A percentile compares a stretch with the other conserved stretches of the same genome.
Evolutionary conservation across 2,888 invertebrate species (phyloP).

Genomic region (Lithophane ornitopus): DNA sequence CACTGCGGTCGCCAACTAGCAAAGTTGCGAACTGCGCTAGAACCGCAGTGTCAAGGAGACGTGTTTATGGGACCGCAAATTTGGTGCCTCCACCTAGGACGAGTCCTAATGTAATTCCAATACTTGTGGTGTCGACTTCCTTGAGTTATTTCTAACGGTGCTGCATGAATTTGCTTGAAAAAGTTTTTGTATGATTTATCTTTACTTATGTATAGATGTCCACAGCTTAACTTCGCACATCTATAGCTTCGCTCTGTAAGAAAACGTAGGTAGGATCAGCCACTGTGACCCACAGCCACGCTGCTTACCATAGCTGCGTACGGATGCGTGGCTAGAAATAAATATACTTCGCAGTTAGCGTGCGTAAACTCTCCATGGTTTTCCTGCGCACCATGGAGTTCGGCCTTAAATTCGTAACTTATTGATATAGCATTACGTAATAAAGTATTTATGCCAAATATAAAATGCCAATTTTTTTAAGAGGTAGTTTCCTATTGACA

Average conservation of each 20-base stretch:
- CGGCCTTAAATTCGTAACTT: not conserved
- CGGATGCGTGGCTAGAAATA: too few species aligned
- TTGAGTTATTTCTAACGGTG: constrained; percentile 33
- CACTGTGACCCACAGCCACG: not conserved
- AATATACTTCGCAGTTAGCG: not conserved
- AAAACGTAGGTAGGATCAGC: not conserved
- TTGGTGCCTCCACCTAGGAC: constrained; percentile 48
- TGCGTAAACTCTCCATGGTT: not conserved
- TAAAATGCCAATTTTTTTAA: too few species aligned
- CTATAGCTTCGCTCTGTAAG: not conserved
- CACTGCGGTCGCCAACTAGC: constrained; percentile 62
- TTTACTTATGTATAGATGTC: not conserved
- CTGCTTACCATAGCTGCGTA: not conserved
- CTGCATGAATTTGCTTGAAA: not conserved
- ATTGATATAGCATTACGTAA: not conserved
- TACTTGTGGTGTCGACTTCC: constrained; percentile 44
- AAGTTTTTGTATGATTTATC: not conserved
- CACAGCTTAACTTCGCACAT: not conserved
- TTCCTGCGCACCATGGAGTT: not conserved
- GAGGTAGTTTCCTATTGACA: not conserved
- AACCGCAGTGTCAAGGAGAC: constrained; percentile 66
- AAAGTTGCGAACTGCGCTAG: constrained; percentile 65
- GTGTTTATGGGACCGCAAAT: constrained; percentile 75
- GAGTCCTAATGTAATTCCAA: constrained; percentile 58
- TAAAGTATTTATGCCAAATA: too few species aligned